These are phyloP conservation scores for Punctoribates punctum DNA, from an alignment of 2,888 invertebrate genomes.

Conservation along the genomic window DNA sequence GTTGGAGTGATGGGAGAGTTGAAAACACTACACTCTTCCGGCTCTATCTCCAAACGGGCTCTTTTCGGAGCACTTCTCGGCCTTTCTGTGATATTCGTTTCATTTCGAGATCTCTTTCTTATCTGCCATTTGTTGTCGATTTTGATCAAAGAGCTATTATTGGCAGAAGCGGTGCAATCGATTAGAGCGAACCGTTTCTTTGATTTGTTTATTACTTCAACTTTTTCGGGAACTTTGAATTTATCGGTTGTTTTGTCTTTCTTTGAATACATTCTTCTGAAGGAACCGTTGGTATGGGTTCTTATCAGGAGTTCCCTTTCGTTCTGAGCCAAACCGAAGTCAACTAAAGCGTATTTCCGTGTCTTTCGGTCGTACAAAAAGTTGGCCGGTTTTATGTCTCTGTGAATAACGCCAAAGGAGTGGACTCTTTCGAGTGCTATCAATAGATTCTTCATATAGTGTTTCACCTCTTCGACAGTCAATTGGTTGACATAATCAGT, in stretches of 20 bases:
- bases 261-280: background rate
- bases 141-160: slow-evolving; percentile 9
- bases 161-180: slow-evolving; percentile 25
- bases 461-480: slow-evolving; percentile 62
- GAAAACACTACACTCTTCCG: slow-evolving; percentile 31
- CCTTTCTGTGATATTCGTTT: background rate
- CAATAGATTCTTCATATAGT: slow-evolving; percentile 76
- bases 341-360: slow-evolving; percentile 65
- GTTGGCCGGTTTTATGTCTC: slow-evolving; percentile 87
- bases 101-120: slow-evolving; percentile 30
- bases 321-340: slow-evolving; percentile 80
- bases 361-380: slow-evolving; percentile 72
- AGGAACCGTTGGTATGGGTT: background rate
- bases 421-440: slow-evolving; percentile 75
- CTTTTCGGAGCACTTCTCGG: background rate
- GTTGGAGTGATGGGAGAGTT: slow-evolving; percentile 26
- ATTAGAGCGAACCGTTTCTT: background rate
- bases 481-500: slow-evolving; percentile 65
- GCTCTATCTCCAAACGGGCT: background rate
- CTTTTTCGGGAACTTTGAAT: background rate
- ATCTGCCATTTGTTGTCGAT: slow-evolving; percentile 27
- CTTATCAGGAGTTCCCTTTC: slow-evolving; percentile 44
- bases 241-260: background rate
- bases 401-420: slow-evolving; percentile 75
- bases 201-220: background rate